Conservation (phyloP, 2,888 invertebrate genomes). For the Calephelis perditalis region DNA sequence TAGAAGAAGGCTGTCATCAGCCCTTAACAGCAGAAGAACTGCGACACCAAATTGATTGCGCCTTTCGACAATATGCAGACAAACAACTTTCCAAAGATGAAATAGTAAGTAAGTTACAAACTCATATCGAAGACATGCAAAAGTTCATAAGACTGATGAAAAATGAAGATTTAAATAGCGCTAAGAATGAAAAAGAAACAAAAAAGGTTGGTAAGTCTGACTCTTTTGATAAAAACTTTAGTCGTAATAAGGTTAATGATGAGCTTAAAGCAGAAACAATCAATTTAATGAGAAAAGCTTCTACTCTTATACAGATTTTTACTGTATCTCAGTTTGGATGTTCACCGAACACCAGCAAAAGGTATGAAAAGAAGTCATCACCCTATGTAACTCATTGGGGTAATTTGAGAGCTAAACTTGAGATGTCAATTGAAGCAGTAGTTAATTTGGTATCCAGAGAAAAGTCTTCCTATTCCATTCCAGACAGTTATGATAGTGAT, state of each 20-base stretch:
- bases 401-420: slow-evolving; percentile 94
- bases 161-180: slow-evolving; percentile 79
- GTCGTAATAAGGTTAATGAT: slow-evolving; percentile 57
- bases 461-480: slow-evolving; percentile 56
- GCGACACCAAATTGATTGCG: slow-evolving; percentile 92
- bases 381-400: slow-evolving; percentile 96
- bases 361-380: slow-evolving; percentile 90
- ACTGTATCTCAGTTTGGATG: slow-evolving; percentile 95
- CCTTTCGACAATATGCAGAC: slow-evolving; percentile 93
- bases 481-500: slow-evolving; percentile 80
- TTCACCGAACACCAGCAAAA: slow-evolving; percentile 83
- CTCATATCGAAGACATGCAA: slow-evolving; percentile 98
- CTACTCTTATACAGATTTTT: slow-evolving; percentile 94
- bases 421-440: slow-evolving; percentile 89
- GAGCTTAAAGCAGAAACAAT: slow-evolving; percentile 79
- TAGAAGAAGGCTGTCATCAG: slow-evolving; percentile 87
- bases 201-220: slow-evolving; percentile 50
- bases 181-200: slow-evolving; percentile 38
- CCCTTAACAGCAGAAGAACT: slow-evolving; percentile 89
- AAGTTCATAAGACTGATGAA: slow-evolving; percentile 97
- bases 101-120: slow-evolving; percentile 95
- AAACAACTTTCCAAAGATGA: slow-evolving; percentile 97
- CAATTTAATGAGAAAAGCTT: slow-evolving; percentile 91
- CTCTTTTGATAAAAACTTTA: slow-evolving; percentile 57
- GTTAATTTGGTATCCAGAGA: slow-evolving; percentile 78